Evolutionary conservation across 2,888 invertebrate genomes (phyloP).

Genomic region (Teinopalpus imperialis): DNA sequence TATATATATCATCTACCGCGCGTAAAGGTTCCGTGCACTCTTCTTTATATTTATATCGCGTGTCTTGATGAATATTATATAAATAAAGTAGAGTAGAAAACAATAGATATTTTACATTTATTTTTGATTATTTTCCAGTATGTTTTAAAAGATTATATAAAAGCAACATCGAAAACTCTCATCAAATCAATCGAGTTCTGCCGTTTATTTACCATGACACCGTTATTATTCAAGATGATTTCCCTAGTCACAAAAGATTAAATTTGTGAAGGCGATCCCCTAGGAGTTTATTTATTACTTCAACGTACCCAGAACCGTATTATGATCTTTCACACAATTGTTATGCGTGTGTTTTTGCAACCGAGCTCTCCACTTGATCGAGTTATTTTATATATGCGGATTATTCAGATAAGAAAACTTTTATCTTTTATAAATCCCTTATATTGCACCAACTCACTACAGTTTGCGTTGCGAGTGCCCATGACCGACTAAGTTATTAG

Average conservation of each 20-base stretch:
- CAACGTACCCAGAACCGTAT: conserved; percentile 2
- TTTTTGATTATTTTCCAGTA: no score
- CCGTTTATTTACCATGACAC: conserved; percentile 16
- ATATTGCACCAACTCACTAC: background rate
- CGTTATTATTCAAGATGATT: conserved; percentile 13
- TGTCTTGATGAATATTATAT: no score
- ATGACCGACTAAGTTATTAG: background rate
- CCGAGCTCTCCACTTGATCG: background rate
- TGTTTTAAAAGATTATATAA: background rate
- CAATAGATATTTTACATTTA: no score
- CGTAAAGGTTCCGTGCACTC: no score
- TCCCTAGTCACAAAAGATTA: conserved; percentile 11
- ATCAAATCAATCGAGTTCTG: conserved; percentile 4
- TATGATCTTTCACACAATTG: background rate
- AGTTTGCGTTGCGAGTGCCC: background rate
- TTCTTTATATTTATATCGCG: no score
- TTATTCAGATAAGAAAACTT: background rate
- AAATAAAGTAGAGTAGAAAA: no score
- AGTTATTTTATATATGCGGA: background rate
- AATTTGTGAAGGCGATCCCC: conserved; percentile 9
- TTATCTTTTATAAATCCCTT: conserved; percentile 1
- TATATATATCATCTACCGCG: no score
- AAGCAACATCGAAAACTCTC: background rate
- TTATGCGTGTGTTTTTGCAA: conserved; percentile 5
- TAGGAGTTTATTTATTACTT: background rate